Base-by-base conservation (phyloP, 2,113 vertebrate genomes). In the Peromyscus californicus region DNA sequence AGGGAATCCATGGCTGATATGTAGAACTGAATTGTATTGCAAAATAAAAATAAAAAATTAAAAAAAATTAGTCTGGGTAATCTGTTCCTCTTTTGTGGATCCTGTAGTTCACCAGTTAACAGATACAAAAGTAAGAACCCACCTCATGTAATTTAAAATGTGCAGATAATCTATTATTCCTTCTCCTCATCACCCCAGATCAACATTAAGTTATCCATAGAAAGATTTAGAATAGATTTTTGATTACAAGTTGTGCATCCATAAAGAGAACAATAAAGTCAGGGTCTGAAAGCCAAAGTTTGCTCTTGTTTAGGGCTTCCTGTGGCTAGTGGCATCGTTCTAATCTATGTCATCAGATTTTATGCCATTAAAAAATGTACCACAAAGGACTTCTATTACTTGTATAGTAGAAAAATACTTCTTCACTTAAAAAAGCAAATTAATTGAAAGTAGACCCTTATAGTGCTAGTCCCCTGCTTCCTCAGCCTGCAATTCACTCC, bases 251-350 rank as follows among this genome's bases (percentile, higher is more conserved):
- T 22, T 42, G 31, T 74, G 36, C 5, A 82, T 95, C 57, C 17
- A 85, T 26, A 95, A 87, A 51, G 36, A 12, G 4, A 74, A 72
- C 36, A 33, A 78, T 63, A 39, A 95, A 78, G 83, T 26, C n/a
- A 93, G 45, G n/a, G 67, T 86, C 84, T 92, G 69, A 95, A 96
- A 92, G 51, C 9, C 36, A 95, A 94, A 94, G 72, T 86, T 94
- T 57, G 17, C 24, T 87, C 54, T 54, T 93, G 33, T 91, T 79
- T 78, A 54, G 65, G 91, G 7, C 51, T 89, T 24, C 16, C 6
- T 39, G 21, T 61, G 21, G 39, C 31, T 75, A 75, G 48, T 31
- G 51, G 21, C 7, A 61, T 74, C 83, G 16, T 75, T 15, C 7
- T 45, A 85, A 33, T 26, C 26, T 65, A 45, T 39, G 83, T 61